phyloP scores from a whole-genome alignment of 2,888 invertebrate genomes.

The Ryuthela nishihirai region DNA sequence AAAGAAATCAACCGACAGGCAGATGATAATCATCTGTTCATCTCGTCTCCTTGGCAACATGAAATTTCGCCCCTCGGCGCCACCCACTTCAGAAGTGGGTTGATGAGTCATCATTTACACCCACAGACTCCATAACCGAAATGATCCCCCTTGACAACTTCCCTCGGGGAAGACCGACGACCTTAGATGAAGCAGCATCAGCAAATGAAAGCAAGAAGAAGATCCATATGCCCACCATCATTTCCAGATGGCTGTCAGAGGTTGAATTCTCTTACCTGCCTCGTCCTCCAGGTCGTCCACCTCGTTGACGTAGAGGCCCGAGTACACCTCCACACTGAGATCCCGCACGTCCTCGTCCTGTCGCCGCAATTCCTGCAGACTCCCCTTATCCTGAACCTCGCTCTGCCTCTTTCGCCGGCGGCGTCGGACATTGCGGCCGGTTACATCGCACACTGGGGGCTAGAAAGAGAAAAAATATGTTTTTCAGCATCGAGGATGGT shows the following conservation, averaged over 20 bases:
- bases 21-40: no score
- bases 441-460: constrained; percentile 63
- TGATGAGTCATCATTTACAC: no score
- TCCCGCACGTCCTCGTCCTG: constrained; percentile 58
- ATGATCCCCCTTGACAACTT: no score
- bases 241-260: not conserved
- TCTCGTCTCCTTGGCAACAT: no score
- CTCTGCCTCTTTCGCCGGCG: constrained; percentile 46
- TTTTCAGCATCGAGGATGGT: not conserved
- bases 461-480: constrained; percentile 49
- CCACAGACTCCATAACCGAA: no score
- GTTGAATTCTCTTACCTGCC: constrained; percentile 2
- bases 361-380: constrained; percentile 48
- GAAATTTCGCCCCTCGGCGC: no score
- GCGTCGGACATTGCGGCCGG: constrained; percentile 41
- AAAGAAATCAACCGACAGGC: no score
- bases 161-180: no score
- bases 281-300: constrained; percentile 52
- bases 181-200: not conserved
- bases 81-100: no score
- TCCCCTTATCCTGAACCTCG: constrained; percentile 44
- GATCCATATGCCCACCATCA: no score
- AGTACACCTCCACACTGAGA: constrained; percentile 80
- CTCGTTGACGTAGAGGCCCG: constrained; percentile 85
- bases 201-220: not conserved